A percentile compares a stretch with the other conserved stretches of the same genome.
These are phyloP conservation scores for Panurus biarmicus DNA, from an alignment of 2,113 vertebrate genomes.

Conservation along the genomic window DNA sequence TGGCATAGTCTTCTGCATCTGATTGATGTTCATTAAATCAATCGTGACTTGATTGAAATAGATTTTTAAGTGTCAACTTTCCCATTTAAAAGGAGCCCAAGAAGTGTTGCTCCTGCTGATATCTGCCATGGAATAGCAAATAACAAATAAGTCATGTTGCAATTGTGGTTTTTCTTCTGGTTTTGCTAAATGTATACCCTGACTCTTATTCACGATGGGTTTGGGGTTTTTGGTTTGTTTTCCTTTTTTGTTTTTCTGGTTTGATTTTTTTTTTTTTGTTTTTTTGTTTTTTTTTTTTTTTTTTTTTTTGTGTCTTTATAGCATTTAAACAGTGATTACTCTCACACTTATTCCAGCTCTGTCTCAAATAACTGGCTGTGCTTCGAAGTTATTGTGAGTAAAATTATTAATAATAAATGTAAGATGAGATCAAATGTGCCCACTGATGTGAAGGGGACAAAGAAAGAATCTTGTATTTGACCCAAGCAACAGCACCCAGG, in stretches of 20 bases:
- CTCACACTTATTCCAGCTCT: not conserved
- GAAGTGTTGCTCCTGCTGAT: not conserved
- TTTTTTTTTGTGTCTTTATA: not conserved
- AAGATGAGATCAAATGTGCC: not conserved
- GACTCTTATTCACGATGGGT: not conserved
- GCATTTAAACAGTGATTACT: not conserved
- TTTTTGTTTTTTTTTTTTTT: not conserved
- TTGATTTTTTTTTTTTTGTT: not conserved
- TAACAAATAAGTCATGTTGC: not conserved
- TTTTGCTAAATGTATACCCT: not conserved
- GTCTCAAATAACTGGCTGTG: not conserved
- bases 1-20: not conserved
- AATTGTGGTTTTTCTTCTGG: not conserved
- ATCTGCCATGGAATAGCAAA: not conserved
- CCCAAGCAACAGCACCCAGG: not conserved
- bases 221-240: not conserved
- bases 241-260: not conserved
- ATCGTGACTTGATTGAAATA: not conserved
- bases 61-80: not conserved
- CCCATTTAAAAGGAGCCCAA: not conserved
- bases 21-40: not conserved
- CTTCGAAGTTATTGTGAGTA: not conserved
- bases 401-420: not conserved
- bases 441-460: not conserved
- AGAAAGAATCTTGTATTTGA: not conserved